A percentile compares a stretch with the other conserved stretches of the same genome.
phyloP scores from a whole-genome alignment of 2,113 vertebrate species.

The Cepphus grylle region DNA sequence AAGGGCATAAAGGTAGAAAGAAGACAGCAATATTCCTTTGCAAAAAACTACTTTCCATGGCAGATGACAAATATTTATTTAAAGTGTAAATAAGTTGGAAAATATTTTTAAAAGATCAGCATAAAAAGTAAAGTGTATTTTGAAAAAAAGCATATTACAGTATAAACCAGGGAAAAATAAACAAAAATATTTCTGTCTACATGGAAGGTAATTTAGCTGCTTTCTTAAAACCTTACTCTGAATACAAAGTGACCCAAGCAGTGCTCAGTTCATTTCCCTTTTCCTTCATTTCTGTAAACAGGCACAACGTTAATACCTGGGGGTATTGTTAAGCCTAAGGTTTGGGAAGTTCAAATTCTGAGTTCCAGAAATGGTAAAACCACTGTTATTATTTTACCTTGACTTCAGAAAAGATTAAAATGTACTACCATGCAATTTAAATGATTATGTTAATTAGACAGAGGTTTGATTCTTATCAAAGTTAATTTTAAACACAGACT shows the following conservation, averaged over 20 bases:
- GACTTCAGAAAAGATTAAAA: background rate
- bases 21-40: background rate
- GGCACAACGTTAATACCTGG: background rate
- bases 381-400: background rate
- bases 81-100: background rate
- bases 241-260: fast-evolving
- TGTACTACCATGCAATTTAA: background rate
- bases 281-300: background rate
- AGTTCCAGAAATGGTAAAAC: background rate
- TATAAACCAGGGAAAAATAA: background rate
- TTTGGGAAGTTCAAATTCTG: background rate
- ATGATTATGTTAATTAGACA: background rate
- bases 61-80: background rate
- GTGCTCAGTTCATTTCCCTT: background rate
- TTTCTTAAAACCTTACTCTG: background rate
- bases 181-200: background rate
- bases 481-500: background rate
- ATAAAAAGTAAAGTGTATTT: background rate
- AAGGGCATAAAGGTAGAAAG: background rate
- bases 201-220: background rate
- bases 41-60: background rate
- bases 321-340: background rate
- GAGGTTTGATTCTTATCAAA: background rate
- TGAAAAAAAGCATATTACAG: background rate
- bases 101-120: background rate